Evolutionary conservation across 2,113 vertebrate genomes (phyloP).

Genomic region (Heptranchias perlo): DNA sequence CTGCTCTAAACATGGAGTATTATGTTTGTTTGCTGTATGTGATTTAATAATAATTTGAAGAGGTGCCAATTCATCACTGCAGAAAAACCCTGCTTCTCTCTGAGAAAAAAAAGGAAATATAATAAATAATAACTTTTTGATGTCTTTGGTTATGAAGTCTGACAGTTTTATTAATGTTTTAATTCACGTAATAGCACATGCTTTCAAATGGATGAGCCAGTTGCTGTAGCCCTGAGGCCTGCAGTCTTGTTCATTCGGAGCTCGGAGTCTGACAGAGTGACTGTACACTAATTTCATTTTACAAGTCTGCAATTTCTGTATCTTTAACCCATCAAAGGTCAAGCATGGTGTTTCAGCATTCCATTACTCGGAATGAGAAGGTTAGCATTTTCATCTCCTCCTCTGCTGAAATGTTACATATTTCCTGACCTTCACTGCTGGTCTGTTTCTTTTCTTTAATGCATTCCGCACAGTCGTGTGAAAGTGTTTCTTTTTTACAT

Average conservation of each 20-base stretch:
- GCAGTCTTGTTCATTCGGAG: neutral
- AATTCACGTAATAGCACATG: constrained; percentile 20
- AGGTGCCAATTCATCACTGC: constrained; percentile 2
- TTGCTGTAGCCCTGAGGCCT: neutral
- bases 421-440: neutral
- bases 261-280: neutral
- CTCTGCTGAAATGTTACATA: neutral
- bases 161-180: constrained; percentile 27
- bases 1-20: neutral
- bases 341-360: neutral
- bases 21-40: neutral
- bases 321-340: constrained; percentile 28
- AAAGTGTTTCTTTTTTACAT: neutral
- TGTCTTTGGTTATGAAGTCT: constrained; percentile 12
- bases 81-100: neutral
- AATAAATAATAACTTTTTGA: constrained; percentile 28
- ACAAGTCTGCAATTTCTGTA: constrained; percentile 23
- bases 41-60: neutral
- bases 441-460: neutral
- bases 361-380: neutral
- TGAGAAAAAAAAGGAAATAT: neutral
- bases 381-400: neutral
- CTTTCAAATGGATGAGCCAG: constrained; percentile 28
- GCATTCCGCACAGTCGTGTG: neutral
- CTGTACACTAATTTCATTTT: constrained; percentile 5